Conservation (phyloP, 2,113 vertebrate genomes). For the Passerina amoena region DNA sequence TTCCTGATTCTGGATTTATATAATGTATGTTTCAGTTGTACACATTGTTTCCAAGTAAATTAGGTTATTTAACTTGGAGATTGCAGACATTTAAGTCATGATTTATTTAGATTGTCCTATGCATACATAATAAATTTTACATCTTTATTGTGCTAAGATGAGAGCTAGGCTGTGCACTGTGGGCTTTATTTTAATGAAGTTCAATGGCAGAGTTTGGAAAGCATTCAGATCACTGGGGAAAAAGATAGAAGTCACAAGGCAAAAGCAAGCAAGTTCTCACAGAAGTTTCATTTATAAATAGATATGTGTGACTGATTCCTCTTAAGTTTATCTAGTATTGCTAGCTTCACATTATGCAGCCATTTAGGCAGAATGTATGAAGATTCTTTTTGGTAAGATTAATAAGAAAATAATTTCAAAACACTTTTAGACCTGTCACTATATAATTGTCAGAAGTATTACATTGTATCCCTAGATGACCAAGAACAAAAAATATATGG, state of each 20-base stretch:
- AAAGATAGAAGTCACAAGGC: not conserved
- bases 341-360: not conserved
- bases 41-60: constrained; percentile 35
- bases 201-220: not conserved
- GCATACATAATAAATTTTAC: constrained; percentile 17
- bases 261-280: not conserved
- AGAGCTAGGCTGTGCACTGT: not conserved
- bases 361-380: not conserved
- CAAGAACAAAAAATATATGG: not conserved
- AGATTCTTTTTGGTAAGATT: not conserved
- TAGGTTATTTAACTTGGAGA: constrained; percentile 43
- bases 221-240: not conserved
- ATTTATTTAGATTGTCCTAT: constrained; percentile 49
- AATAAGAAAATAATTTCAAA: not conserved
- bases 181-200: constrained; percentile 3
- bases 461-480: not conserved
- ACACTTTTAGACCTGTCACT: not conserved
- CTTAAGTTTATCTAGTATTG: not conserved
- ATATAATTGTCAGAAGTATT: not conserved
- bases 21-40: constrained; percentile 22
- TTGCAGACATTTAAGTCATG: constrained; percentile 5
- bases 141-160: constrained; percentile 26
- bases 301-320: not conserved
- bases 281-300: constrained; percentile 10
- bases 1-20: not conserved